phyloP scores from a whole-genome alignment of 2,888 invertebrate species.

The Yponomeuta malinellus region DNA sequence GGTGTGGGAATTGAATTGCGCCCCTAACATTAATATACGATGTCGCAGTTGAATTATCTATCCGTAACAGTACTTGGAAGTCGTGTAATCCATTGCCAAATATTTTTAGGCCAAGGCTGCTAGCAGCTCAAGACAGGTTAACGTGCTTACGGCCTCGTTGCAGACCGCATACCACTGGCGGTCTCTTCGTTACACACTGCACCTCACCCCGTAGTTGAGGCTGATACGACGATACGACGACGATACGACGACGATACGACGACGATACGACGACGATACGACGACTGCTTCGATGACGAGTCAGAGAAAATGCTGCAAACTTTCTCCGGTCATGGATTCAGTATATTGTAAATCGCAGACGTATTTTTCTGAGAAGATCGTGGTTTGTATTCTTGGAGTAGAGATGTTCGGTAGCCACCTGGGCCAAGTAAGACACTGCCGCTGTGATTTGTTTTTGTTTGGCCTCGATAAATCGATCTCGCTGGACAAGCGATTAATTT shows the following conservation, averaged over 20 bases:
- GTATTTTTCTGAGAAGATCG: constrained; percentile 16
- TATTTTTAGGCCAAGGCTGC: constrained; percentile 15
- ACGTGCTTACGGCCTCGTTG: constrained; percentile 6
- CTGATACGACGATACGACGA: too few species aligned
- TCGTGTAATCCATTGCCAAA: constrained; percentile 10
- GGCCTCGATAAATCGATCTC: constrained; percentile 25
- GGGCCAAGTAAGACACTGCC: constrained; percentile 22
- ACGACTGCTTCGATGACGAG: too few species aligned
- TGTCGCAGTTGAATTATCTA: constrained; percentile 16
- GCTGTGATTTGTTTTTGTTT: constrained; percentile 26
- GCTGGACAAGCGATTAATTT: constrained; percentile 21
- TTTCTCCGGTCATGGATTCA: too few species aligned
- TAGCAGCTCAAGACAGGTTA: constrained; percentile 11
- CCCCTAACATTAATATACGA: constrained; percentile 13
- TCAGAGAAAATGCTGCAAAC: too few species aligned
- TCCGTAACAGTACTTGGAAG: constrained; percentile 12
- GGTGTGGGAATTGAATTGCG: constrained; percentile 14
- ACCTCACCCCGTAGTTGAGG: constrained; percentile 18
- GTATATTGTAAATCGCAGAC: too few species aligned
- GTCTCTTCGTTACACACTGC: too few species aligned
- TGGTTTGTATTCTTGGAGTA: constrained; percentile 13
- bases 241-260: too few species aligned
- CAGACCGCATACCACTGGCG: too few species aligned
- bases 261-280: too few species aligned
- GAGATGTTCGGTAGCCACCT: neutral